phyloP scores from a whole-genome alignment of 1,140 invertebrate genomes.

The Zaprionus tsacasi region DNA sequence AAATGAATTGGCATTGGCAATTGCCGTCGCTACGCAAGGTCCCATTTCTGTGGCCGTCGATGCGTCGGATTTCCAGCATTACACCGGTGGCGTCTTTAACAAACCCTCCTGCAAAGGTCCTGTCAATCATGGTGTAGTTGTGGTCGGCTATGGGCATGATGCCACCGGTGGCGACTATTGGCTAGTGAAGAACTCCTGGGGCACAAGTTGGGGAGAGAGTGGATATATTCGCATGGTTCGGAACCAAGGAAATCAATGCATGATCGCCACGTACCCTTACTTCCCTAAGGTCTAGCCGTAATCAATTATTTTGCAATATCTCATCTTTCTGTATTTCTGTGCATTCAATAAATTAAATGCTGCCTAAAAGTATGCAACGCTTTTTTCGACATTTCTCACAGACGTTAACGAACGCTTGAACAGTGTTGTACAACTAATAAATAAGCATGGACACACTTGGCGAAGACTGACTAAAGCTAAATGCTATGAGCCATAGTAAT shows the following conservation, averaged over 20 bases:
- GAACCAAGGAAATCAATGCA: slow-evolving; percentile 63
- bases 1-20: slow-evolving; percentile 88
- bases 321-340: no score
- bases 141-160: slow-evolving; percentile 91
- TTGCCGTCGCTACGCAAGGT: slow-evolving; percentile 90
- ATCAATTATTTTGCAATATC: not conserved
- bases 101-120: slow-evolving; percentile 65
- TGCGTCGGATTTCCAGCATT: slow-evolving; percentile 11
- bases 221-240: slow-evolving; percentile 87
- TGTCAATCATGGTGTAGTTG: slow-evolving; percentile 85
- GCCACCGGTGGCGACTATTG: slow-evolving; percentile 86
- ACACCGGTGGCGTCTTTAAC: slow-evolving; percentile 15
- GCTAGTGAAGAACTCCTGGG: slow-evolving; percentile 88
- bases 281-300: not conserved
- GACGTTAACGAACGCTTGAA: no score
- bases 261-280: slow-evolving; percentile 12
- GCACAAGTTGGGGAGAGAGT: slow-evolving; percentile 85
- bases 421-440: no score
- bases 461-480: no score
- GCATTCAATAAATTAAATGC: not conserved
- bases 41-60: slow-evolving; percentile 86
- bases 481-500: no score
- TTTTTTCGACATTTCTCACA: not conserved
- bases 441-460: no score
- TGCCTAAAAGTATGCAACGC: not conserved